phyloP scores from a whole-genome alignment of 2,888 invertebrate genomes.

The Charanyca ferruginea region DNA sequence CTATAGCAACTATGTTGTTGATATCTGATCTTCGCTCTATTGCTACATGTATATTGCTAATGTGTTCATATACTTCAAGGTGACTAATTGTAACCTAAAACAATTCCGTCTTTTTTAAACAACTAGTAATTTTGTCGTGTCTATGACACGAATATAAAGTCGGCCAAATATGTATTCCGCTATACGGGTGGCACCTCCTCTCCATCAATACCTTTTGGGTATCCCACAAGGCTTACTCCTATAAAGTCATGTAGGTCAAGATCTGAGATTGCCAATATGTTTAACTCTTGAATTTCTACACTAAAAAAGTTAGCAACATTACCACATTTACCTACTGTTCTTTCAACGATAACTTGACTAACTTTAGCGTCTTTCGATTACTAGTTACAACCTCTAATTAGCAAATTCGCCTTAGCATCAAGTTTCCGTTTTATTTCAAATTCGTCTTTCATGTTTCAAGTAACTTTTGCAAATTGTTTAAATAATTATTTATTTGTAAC shows the following conservation, averaged over 20 bases:
- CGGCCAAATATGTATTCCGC: too few relatives aligned
- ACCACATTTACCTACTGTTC: too few relatives aligned
- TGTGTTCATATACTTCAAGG: neutral
- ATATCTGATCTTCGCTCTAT: conserved; percentile 15
- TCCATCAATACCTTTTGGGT: too few relatives aligned
- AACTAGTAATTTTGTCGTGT: too few relatives aligned
- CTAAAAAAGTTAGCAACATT: too few relatives aligned
- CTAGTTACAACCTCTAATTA: conserved; percentile 1
- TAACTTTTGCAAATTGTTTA: conserved; percentile 1
- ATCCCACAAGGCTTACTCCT: too few relatives aligned
- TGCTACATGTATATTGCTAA: neutral
- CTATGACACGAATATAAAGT: too few relatives aligned
- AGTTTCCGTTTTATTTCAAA: neutral
- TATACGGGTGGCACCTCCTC: too few relatives aligned
- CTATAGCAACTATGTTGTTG: conserved; percentile 22
- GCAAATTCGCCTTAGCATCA: neutral
- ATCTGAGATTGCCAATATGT: too few relatives aligned
- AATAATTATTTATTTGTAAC: conserved; percentile 8
- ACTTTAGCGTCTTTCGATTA: neutral
- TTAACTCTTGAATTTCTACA: too few relatives aligned
- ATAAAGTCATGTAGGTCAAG: too few relatives aligned
- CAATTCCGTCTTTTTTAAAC: too few relatives aligned
- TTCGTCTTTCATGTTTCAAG: conserved; percentile 2
- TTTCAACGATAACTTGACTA: neutral
- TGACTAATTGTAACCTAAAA: neutral